These are phyloP conservation scores for Ephialtes manifestator DNA, from an alignment of 2,888 invertebrate species.

Conservation along the genomic window DNA sequence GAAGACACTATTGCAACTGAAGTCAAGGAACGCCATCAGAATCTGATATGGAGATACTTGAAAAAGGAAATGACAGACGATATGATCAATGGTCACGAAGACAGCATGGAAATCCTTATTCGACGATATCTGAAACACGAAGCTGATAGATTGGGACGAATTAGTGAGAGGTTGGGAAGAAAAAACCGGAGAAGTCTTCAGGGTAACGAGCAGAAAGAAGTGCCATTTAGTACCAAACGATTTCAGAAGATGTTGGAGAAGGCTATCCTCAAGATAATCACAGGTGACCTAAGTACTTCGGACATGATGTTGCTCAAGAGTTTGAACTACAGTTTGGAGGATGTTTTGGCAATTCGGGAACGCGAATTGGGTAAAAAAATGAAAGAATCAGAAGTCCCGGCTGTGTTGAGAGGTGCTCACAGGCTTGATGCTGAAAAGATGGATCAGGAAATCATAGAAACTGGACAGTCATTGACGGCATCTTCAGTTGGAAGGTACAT, in stretches of 20 bases:
- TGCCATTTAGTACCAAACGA: conserved; percentile 79
- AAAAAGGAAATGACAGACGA: not conserved
- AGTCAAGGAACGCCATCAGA: not conserved
- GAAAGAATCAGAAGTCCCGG: not conserved
- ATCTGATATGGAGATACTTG: not conserved
- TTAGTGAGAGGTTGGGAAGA: conserved; percentile 42
- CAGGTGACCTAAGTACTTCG: conserved; percentile 80
- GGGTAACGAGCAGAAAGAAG: conserved; percentile 56
- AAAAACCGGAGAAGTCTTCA: conserved; percentile 47
- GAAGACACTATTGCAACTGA: not conserved
- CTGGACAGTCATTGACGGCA: conserved; percentile 13
- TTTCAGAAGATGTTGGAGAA: conserved; percentile 83
- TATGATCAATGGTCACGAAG: not conserved
- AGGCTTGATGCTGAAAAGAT: conserved; percentile 38
- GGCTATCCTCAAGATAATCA: conserved; percentile 83
- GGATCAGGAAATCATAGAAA: conserved; percentile 3
- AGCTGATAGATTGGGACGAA: conserved; percentile 59
- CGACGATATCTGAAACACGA: conserved; percentile 42
- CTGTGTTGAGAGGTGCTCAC: not conserved
- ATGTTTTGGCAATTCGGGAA: conserved; percentile 81
- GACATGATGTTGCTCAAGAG: conserved; percentile 81
- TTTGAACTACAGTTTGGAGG: conserved; percentile 82
- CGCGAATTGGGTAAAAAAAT: conserved; percentile 77
- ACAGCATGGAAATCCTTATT: not conserved
- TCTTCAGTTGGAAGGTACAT: conserved; percentile 33